Evolutionary conservation across 2,888 invertebrate species (phyloP).

Genomic region (Acronicta aceris): DNA sequence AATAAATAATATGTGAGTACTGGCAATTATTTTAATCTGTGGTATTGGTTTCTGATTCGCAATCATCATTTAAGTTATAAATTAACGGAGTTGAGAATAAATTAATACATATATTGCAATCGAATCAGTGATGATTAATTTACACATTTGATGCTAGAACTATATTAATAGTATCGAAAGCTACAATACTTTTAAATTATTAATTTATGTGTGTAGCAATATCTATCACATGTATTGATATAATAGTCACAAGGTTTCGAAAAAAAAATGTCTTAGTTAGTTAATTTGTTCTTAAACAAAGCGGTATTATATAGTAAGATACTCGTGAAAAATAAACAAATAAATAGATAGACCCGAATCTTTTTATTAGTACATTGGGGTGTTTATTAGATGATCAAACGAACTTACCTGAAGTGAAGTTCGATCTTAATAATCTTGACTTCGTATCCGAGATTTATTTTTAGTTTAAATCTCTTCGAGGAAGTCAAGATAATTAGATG

Average conservation of each 20-base stretch:
- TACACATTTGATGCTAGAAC: conserved; percentile 38
- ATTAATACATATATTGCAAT: conserved; percentile 47
- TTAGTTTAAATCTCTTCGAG: too few relatives aligned
- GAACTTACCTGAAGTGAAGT: too few relatives aligned
- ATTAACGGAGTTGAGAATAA: conserved; percentile 53
- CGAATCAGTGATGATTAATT: conserved; percentile 50
- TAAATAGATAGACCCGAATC: too few relatives aligned
- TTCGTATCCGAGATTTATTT: too few relatives aligned
- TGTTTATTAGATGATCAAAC: too few relatives aligned
- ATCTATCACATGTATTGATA: conserved; percentile 59
- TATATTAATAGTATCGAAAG: conserved; percentile 47
- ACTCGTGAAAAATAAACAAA: too few relatives aligned
- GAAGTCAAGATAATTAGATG: too few relatives aligned
- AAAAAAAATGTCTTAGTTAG: conserved; percentile 13
- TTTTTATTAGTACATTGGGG: too few relatives aligned
- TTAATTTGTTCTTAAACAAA: background rate
- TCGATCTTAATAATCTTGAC: too few relatives aligned
- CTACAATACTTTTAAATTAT: conserved; percentile 59
- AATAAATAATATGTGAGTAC: background rate
- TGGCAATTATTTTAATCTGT: too few relatives aligned
- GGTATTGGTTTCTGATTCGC: conserved; percentile 24
- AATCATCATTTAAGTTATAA: conserved; percentile 46
- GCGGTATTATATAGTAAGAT: too few relatives aligned
- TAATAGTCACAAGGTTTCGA: conserved; percentile 62
- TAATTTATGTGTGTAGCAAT: conserved; percentile 61